Evolutionary conservation across 2,797 vertebrate species (phyloP).

Genomic region (Decapterus maruadsi): DNA sequence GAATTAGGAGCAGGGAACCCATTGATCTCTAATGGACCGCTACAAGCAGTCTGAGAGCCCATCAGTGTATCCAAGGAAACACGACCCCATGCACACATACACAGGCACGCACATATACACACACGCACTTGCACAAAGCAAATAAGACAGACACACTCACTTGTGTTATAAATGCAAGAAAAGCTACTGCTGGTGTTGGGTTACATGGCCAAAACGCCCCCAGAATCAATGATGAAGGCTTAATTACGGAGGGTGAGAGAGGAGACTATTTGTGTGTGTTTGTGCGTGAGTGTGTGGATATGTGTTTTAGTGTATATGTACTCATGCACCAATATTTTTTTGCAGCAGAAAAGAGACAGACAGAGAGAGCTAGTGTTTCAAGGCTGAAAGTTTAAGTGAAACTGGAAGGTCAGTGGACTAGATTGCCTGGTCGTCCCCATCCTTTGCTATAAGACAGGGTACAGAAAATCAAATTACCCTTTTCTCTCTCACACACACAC

Average conservation of each 20-base stretch:
- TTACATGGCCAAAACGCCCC: slow-evolving; percentile 78
- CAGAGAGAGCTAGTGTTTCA: slow-evolving; percentile 66
- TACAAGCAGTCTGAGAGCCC: slow-evolving; percentile 81
- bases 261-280: slow-evolving; percentile 52
- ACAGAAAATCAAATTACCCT: slow-evolving; percentile 78
- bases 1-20: slow-evolving; percentile 83
- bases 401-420: slow-evolving; percentile 75
- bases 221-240: slow-evolving; percentile 82
- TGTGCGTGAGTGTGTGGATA: slow-evolving; percentile 17
- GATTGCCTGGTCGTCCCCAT: slow-evolving; percentile 64
- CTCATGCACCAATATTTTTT: slow-evolving; percentile 44
- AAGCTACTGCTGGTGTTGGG: slow-evolving; percentile 69
- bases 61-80: slow-evolving; percentile 82
- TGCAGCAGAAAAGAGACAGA: slow-evolving; percentile 49
- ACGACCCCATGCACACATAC: slow-evolving; percentile 41
- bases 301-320: slow-evolving; percentile 17
- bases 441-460: slow-evolving; percentile 59
- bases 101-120: slow-evolving; percentile 4
- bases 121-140: slow-evolving; percentile 47
- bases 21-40: slow-evolving; percentile 88
- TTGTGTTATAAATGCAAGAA: slow-evolving; percentile 78
- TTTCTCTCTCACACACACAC: slow-evolving; percentile 43
- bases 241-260: slow-evolving; percentile 81
- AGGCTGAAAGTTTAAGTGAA: slow-evolving; percentile 74
- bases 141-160: slow-evolving; percentile 64